Conservation (phyloP, 2,113 vertebrate species). For the Chauna torquata region DNA sequence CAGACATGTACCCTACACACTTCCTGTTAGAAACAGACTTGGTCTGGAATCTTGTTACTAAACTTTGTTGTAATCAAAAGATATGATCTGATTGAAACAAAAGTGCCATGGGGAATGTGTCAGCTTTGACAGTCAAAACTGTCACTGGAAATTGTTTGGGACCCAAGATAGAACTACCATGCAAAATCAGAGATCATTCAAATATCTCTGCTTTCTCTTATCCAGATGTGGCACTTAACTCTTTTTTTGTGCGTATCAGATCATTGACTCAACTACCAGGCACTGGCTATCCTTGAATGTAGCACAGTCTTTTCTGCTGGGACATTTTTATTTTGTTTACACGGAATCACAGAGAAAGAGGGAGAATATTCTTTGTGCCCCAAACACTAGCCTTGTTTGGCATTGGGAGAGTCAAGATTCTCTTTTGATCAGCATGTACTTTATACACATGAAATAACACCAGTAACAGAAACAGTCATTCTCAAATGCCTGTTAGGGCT, state of each 20-base stretch:
- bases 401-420: neutral
- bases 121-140: neutral
- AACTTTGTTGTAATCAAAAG: neutral
- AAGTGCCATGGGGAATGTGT: neutral
- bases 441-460: neutral
- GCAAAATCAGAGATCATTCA: neutral
- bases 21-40: neutral
- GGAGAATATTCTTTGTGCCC: neutral
- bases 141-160: neutral
- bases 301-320: neutral
- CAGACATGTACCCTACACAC: fast-evolving
- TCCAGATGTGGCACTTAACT: neutral
- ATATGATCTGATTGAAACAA: neutral
- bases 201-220: neutral
- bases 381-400: fast-evolving
- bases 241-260: neutral
- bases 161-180: neutral
- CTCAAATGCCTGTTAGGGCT: neutral
- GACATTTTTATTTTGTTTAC: neutral
- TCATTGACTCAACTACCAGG: neutral
- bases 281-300: neutral
- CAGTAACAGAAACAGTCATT: neutral
- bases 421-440: neutral
- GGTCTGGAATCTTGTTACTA: neutral
- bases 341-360: neutral